phyloP scores from a whole-genome alignment of 1,140 invertebrate genomes.

The Euschistus heros region DNA sequence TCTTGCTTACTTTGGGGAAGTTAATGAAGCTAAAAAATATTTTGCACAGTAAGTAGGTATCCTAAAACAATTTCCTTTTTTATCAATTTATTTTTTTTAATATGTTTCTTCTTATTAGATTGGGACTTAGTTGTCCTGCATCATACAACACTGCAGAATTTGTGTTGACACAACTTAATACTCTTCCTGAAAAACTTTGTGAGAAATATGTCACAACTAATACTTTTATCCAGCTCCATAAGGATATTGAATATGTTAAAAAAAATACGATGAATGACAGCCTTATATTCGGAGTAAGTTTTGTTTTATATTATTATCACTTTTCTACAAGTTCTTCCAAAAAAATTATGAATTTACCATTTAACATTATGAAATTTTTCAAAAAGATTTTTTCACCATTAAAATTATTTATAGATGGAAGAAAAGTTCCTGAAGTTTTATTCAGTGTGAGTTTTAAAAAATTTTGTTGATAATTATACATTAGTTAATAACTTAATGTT shows the following conservation, averaged over 20 bases:
- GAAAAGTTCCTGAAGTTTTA: slow-evolving; percentile 23
- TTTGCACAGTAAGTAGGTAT: slow-evolving; percentile 19
- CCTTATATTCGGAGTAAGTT: slow-evolving; percentile 21
- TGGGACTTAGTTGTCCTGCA: slow-evolving; percentile 47
- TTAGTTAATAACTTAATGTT: slow-evolving; percentile 41
- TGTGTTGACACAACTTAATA: slow-evolving; percentile 51
- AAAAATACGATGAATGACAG: background rate
- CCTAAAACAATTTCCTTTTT: background rate
- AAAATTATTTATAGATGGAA: slow-evolving; percentile 20
- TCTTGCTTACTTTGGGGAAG: slow-evolving; percentile 46
- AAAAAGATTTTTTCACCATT: too few relatives aligned
- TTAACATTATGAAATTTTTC: too few relatives aligned
- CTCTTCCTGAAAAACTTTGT: slow-evolving; percentile 43
- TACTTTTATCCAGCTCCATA: slow-evolving; percentile 30
- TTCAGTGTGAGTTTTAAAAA: slow-evolving; percentile 24
- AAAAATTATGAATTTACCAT: too few relatives aligned
- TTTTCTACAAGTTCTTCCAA: too few relatives aligned
- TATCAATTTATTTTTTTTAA: background rate
- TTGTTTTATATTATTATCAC: background rate
- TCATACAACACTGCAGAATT: slow-evolving; percentile 63
- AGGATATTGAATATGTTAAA: slow-evolving; percentile 17
- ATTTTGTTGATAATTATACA: slow-evolving; percentile 33
- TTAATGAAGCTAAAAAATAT: slow-evolving; percentile 23
- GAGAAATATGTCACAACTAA: slow-evolving; percentile 40
- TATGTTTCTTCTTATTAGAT: slow-evolving; percentile 34